Base-by-base conservation (phyloP, 2,888 invertebrate genomes). In the Odontocolon sp. region DNA sequence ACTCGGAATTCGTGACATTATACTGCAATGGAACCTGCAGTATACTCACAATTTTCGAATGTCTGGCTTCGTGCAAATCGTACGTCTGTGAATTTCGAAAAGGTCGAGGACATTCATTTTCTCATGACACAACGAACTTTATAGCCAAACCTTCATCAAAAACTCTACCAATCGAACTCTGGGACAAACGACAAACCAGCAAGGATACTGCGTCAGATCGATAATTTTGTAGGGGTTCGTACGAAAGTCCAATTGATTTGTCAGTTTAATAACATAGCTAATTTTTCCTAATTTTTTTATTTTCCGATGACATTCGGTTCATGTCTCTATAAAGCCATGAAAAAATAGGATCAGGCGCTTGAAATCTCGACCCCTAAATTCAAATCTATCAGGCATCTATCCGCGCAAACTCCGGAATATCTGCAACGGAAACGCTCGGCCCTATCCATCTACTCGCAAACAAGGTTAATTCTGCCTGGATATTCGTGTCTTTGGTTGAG, bases 371-470 rank as follows among this genome's bases (percentile, higher is more conserved):
- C 59, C 64, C 36, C 57, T 42, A n/a, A 31, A 28, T 14, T 21
- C 57, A 31, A 31, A 3, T 33, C n/a, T 21, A 61, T 57, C 52
- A 5, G 23, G 28, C 11, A 33, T 11, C 33, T 52, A 68, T 72
- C 36, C 52, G 63, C 68, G 72, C 1, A 8, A 40, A n/a, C 40
- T 59, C 28, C 56, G 18, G 57, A 36, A 68, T 77, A 72, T 64
- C 78, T 77, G 81, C 78, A 81, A 73, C 78, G 81, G 77, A 81
- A 81, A 81, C 68, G 61, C 73, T 61, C 77, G 77, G 76, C 47
- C 77, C 75, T 80, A 80, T 81, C 73, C 66, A 70, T 73, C 77
- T 61, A 23, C 45, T 64, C 61, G 75, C 76, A 80, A 81, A 80
- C 78, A 80, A 79, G 81, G 80, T 81, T 79, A 80, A 81, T 80